These are phyloP conservation scores for Eupeodes corollae DNA, from an alignment of 1,140 invertebrate species.

Conservation along the genomic window DNA sequence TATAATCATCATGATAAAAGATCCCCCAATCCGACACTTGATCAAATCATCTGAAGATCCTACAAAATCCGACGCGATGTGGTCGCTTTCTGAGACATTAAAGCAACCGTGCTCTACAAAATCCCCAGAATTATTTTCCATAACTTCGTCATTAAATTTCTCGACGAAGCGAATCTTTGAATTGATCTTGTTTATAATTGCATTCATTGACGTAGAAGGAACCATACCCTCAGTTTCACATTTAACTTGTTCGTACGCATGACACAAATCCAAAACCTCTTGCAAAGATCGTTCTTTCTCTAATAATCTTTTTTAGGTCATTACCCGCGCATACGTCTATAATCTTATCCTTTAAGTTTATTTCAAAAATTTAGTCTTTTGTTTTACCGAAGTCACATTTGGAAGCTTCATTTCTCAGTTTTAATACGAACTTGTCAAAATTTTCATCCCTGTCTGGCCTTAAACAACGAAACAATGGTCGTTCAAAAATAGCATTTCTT, in stretches of 20 bases:
- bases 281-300: slow-evolving; percentile 10
- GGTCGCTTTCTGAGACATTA: neutral
- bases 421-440: slow-evolving; percentile 11
- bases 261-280: slow-evolving; percentile 9
- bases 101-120: too few relatives aligned
- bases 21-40: slow-evolving; percentile 1
- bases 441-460: slow-evolving; percentile 5
- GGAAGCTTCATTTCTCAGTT: slow-evolving; percentile 8
- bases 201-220: neutral
- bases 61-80: too few relatives aligned
- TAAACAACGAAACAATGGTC: neutral
- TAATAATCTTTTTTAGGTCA: slow-evolving; percentile 12
- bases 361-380: slow-evolving; percentile 3
- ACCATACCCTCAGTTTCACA: slow-evolving; percentile 4
- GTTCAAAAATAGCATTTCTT: slow-evolving; percentile 3
- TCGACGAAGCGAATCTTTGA: too few relatives aligned
- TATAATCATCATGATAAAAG: slow-evolving; percentile 1
- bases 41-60: slow-evolving; percentile 1
- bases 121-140: too few relatives aligned
- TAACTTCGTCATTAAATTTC: too few relatives aligned
- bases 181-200: neutral
- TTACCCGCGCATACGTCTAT: slow-evolving; percentile 12
- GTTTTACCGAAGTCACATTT: slow-evolving; percentile 12
- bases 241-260: slow-evolving; percentile 11
- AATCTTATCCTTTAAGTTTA: slow-evolving; percentile 14